Evolutionary conservation across 1,140 invertebrate genomes (phyloP), one percentile per base, ranked within the genome.

Genomic region (Venustaconcha ellipsiformis): DNA sequence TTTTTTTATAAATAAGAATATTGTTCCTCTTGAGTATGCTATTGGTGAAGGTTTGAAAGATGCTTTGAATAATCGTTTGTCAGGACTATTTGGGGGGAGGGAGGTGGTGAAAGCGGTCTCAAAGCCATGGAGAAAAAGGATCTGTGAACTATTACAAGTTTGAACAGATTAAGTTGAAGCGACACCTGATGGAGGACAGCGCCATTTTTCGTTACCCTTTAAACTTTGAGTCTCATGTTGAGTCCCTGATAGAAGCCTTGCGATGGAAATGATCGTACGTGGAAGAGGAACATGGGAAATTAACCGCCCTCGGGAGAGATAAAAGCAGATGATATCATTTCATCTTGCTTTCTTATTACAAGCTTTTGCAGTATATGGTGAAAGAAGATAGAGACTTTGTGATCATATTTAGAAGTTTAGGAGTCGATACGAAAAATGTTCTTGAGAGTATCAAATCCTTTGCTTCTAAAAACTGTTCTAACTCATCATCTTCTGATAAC

Each of bases 1-100:
- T 77, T 77, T 57, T 70, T 72, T 63, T 63, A 20, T 77, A 0
- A 77, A 77, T 26, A 77, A 77, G 72, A 77, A 70, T 55, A 77
- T 77, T 30, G 75, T 72, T 14, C 75, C 75, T 20, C 70, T 77
- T 15, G 75, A 77, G 68, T 72, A 70, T 23, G 69, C 75, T 5
- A 77, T 70, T 4, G 75, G 75, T 30, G 75, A 77, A 37, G 72
- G 70, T 18, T 70, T 77, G 14, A 70, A 77, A 57, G 75, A 63
- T 4, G 69, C 70, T 15, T 26, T 77, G 14, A 72, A 77, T 30
- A 63, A 72, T 6, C 72, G 72, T 55, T 55, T 77, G 17, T 77
- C 70, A 12, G 75, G 75, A n/a, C 14, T 77, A 57, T 65, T 18
- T 71, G 70, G 70, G 66, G 66, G 70, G 14, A 70, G 67, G 23